These are phyloP conservation scores for Atractosteus spatula DNA, from an alignment of 2,113 vertebrate species.

Conservation along the genomic window DNA sequence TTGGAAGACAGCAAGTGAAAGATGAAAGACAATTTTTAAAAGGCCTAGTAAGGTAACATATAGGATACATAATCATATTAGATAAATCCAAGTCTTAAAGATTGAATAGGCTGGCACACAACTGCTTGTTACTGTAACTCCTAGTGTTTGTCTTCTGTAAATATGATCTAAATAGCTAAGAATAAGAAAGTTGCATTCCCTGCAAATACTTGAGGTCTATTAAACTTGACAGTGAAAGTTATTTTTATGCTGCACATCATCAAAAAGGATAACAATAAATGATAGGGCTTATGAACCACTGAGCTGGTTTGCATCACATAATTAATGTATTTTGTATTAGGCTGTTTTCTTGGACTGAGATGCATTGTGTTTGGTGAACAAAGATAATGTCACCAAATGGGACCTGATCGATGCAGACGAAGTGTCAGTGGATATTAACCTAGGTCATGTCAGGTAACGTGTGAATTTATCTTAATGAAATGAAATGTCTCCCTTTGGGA, in stretches of 20 bases:
- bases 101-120: no score
- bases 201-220: conserved; percentile 53
- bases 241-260: conserved; percentile 54
- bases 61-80: no score
- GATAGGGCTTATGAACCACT: conserved; percentile 61
- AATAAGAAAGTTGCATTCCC: background rate
- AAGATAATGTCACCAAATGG: conserved; percentile 26
- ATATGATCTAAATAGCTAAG: background rate
- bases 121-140: no score
- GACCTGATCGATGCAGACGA: conserved; percentile 15
- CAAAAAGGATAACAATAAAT: conserved; percentile 63
- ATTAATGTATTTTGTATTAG: conserved; percentile 65
- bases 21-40: no score
- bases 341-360: conserved; percentile 64
- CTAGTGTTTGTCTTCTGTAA: no score
- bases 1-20: background rate
- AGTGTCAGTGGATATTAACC: conserved; percentile 17
- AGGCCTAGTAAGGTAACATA: no score
- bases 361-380: conserved; percentile 53
- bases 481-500: conserved; percentile 16
- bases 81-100: no score
- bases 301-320: conserved; percentile 60
- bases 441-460: conserved; percentile 13
- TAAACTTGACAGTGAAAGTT: conserved; percentile 63
- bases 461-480: conserved; percentile 9